Evolutionary conservation across 2,113 vertebrate species (phyloP).

Genomic region (Clinocottus analis): DNA sequence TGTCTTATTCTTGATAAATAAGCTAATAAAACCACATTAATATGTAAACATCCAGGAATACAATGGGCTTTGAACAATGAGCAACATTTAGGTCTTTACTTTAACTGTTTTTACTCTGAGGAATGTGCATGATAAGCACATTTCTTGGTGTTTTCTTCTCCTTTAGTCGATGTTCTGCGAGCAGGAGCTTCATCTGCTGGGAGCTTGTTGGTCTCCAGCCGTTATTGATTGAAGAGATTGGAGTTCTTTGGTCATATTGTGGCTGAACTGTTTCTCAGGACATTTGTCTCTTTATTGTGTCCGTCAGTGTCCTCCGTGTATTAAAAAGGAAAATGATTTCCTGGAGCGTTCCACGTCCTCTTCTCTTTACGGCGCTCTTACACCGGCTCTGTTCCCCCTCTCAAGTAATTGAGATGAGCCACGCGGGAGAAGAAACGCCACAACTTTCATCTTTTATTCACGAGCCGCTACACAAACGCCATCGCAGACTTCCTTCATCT

Average conservation of each 20-base stretch:
- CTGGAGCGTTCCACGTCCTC: conserved; percentile 10
- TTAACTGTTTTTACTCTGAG: not conserved
- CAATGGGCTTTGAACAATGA: not conserved
- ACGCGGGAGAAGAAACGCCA: conserved; percentile 47
- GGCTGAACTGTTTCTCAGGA: conserved; percentile 26
- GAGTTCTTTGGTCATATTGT: conserved; percentile 1
- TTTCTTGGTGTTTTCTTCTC: not conserved
- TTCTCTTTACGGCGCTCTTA: conserved; percentile 26
- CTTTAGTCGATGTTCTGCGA: no score
- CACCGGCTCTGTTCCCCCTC: conserved; percentile 46
- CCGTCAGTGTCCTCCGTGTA: conserved; percentile 42
- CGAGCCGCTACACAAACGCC: conserved; percentile 43
- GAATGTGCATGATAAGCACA: not conserved
- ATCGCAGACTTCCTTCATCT: conserved; percentile 42
- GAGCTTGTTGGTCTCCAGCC: not conserved
- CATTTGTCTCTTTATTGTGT: conserved; percentile 27
- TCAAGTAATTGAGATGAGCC: conserved; percentile 66
- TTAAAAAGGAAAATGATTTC: conserved; percentile 48
- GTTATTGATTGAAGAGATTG: conserved; percentile 47
- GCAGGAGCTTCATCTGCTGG: not conserved
- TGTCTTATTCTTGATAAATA: no score
- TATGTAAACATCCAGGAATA: not conserved
- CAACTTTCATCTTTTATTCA: conserved; percentile 76
- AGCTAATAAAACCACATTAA: no score
- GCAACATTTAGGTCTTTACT: not conserved